Evolutionary conservation across 2,888 invertebrate species (phyloP).

Genomic region (Dicyrtoma fusca): DNA sequence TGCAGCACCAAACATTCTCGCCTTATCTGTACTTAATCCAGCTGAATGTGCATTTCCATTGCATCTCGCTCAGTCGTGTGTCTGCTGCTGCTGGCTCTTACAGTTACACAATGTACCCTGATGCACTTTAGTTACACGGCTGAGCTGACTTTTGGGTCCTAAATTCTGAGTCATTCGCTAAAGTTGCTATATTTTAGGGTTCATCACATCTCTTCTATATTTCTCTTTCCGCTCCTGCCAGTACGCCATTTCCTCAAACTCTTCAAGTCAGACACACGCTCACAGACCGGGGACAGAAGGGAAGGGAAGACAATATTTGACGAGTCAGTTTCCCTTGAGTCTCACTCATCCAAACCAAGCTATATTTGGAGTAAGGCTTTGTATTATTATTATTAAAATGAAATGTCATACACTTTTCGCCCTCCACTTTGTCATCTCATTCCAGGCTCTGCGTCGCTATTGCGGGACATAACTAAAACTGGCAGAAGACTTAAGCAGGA

Average conservation of each 20-base stretch:
- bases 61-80: constrained; percentile 2
- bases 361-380: constrained; percentile 25
- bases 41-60: constrained; percentile 13
- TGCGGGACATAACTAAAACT: no score
- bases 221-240: constrained; percentile 33
- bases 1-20: no score
- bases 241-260: constrained; percentile 9
- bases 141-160: background rate
- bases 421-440: constrained; percentile 15
- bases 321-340: constrained; percentile 27
- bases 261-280: background rate
- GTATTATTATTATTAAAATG: constrained; percentile 28
- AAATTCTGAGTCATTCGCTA: constrained; percentile 28
- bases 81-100: constrained; percentile 12
- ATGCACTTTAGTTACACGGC: no score
- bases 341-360: constrained; percentile 14
- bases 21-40: constrained; percentile 12
- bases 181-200: constrained; percentile 33
- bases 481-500: background rate
- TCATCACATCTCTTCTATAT: constrained; percentile 31
- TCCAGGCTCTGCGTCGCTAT: no score
- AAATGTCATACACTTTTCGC: constrained; percentile 22
- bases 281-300: background rate
- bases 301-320: constrained; percentile 32
- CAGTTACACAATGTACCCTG: no score